Percentiles rank a stretch among this genome's conserved stretches.
phyloP scores from a whole-genome alignment of 2,888 invertebrate species.

The Hypomecis atomaria region DNA sequence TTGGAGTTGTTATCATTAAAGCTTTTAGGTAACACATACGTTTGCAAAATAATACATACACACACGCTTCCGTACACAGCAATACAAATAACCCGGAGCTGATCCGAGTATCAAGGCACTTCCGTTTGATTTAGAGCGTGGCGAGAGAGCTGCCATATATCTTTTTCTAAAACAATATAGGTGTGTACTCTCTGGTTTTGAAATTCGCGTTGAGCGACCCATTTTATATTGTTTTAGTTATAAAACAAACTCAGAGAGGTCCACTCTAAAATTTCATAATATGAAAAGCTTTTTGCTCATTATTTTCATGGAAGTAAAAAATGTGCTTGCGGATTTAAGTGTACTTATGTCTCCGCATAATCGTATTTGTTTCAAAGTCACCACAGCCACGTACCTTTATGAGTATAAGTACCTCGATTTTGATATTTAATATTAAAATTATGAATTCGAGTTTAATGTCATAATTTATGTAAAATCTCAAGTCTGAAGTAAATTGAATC shows the following conservation, averaged over 20 bases:
- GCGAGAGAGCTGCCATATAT: conserved; percentile 26
- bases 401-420: neutral
- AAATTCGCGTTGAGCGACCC: conserved; percentile 8
- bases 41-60: conserved; percentile 4
- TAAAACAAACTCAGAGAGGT: conserved; percentile 27
- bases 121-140: conserved; percentile 35
- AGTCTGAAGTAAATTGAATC: conserved; percentile 9
- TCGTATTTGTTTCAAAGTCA: conserved; percentile 15
- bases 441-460: neutral
- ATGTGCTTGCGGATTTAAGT: conserved; percentile 11
- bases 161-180: conserved; percentile 30
- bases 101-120: conserved; percentile 29
- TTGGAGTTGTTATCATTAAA: conserved; percentile 23
- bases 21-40: conserved; percentile 20
- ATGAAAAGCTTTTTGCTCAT: conserved; percentile 31
- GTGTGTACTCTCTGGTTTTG: conserved; percentile 6
- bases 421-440: neutral
- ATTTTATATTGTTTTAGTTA: conserved; percentile 22
- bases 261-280: conserved; percentile 25
- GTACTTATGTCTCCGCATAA: conserved; percentile 13
- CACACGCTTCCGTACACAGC: neutral
- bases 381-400: conserved; percentile 6
- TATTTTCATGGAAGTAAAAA: conserved; percentile 21
- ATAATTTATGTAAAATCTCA: neutral
- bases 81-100: conserved; percentile 34